Conservation (phyloP, 2,888 invertebrate genomes). For the Acleris literana region DNA sequence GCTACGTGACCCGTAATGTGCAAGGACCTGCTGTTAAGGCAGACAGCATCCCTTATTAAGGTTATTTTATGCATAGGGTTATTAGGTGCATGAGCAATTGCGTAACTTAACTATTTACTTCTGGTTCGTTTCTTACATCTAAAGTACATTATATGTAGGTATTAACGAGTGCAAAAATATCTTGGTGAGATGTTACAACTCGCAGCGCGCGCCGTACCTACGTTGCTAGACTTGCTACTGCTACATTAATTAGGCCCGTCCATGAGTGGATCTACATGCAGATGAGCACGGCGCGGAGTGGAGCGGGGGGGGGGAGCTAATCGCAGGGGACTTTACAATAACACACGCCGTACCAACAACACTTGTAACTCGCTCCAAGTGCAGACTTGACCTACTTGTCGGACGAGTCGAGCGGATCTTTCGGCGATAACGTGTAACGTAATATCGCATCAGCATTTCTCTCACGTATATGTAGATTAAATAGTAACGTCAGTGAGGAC, state of each 20-base stretch:
- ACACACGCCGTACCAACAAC: background rate
- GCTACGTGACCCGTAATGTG: too few relatives aligned
- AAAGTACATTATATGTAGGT: too few relatives aligned
- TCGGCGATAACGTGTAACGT: background rate
- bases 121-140: too few relatives aligned
- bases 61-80: too few relatives aligned
- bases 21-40: too few relatives aligned
- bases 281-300: background rate
- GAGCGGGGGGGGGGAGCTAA: background rate
- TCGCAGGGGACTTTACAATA: background rate
- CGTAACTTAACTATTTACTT: too few relatives aligned
- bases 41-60: too few relatives aligned
- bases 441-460: background rate
- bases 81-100: too few relatives aligned
- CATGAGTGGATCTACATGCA: background rate
- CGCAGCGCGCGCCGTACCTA: background rate
- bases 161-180: too few relatives aligned
- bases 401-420: background rate
- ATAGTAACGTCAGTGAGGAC: conserved; percentile 4
- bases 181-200: background rate
- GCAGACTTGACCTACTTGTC: background rate
- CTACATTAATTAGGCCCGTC: background rate
- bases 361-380: background rate
- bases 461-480: conserved; percentile 15
- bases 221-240: background rate